A percentile compares a stretch with the other conserved stretches of the same genome.
phyloP scores from a whole-genome alignment of 2,888 invertebrate genomes.

The Julus scandinavius region DNA sequence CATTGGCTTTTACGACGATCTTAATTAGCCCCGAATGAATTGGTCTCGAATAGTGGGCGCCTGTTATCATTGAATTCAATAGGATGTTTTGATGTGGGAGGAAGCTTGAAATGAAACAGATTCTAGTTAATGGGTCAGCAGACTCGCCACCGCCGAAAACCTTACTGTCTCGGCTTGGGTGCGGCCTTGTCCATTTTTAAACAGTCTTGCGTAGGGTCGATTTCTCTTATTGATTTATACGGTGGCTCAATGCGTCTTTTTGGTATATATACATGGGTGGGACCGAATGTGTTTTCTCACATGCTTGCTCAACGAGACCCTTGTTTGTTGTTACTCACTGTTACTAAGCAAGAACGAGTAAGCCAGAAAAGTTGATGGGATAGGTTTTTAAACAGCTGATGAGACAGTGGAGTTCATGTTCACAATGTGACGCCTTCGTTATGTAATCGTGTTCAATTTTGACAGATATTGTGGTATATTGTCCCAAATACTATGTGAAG shows the following conservation, averaged over 20 bases:
- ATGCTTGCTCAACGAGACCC: not conserved
- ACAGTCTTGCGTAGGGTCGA: not conserved
- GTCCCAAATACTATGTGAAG: too few relatives aligned
- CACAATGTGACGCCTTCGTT: too few relatives aligned
- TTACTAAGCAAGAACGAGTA: not conserved
- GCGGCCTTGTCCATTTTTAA: not conserved
- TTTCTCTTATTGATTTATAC: constrained; percentile 9
- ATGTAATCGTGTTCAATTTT: too few relatives aligned
- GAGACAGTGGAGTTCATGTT: too few relatives aligned
- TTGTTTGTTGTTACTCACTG: constrained; percentile 3
- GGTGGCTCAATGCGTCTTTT: not conserved
- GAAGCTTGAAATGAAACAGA: constrained; percentile 4
- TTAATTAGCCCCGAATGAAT: not conserved
- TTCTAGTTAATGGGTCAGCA: constrained; percentile 1
- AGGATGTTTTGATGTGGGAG: not conserved
- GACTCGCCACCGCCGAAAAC: too few relatives aligned
- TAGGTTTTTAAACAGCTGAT: not conserved
- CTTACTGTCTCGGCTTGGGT: not conserved
- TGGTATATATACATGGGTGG: not conserved
- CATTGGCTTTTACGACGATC: not conserved
- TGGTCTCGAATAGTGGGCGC: not conserved
- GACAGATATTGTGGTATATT: too few relatives aligned
- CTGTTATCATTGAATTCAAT: not conserved
- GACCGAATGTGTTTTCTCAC: not conserved
- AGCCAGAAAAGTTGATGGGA: not conserved